These are phyloP conservation scores for Lutjanus argentimaculatus DNA, from an alignment of 2,797 vertebrate genomes.

Conservation along the genomic window DNA sequence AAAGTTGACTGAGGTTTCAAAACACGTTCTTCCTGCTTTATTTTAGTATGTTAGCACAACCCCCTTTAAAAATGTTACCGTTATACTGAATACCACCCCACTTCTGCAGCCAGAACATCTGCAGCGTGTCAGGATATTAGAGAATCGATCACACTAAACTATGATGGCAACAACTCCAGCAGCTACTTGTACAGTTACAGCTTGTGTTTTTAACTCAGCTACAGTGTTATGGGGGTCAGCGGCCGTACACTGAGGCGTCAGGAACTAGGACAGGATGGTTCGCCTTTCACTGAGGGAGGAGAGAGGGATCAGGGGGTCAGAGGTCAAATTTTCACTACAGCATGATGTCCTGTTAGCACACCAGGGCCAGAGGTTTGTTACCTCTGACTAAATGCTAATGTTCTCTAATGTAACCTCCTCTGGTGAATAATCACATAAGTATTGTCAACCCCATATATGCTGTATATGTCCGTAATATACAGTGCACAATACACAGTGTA, in stretches of 20 bases:
- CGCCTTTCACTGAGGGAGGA: conserved; percentile 50
- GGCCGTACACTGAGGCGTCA: conserved; percentile 31
- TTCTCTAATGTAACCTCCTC: not conserved
- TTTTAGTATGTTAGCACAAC: not conserved
- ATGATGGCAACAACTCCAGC: not conserved
- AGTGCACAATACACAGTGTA: not conserved
- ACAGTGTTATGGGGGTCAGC: conserved; percentile 53
- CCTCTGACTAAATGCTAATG: conserved; percentile 10
- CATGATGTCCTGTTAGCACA: conserved; percentile 61
- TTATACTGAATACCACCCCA: not conserved
- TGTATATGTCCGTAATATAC: not conserved
- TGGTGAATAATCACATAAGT: not conserved
- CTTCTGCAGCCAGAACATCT: not conserved
- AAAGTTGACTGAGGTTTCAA: no score
- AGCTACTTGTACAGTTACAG: conserved; percentile 4
- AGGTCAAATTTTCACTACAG: conserved; percentile 63
- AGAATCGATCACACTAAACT: not conserved
- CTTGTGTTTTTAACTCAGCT: conserved; percentile 13
- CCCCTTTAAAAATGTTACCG: conserved; percentile 2
- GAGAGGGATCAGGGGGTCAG: conserved; percentile 47
- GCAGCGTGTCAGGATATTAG: not conserved
- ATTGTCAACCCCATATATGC: not conserved
- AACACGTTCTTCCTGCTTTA: not conserved
- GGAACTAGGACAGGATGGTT: conserved; percentile 67
- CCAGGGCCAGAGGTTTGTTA: conserved; percentile 20